A percentile compares a stretch with the other conserved stretches of the same genome.
These are phyloP conservation scores for Cremastinae sp. DNA, from an alignment of 2,888 invertebrate species.

Conservation along the genomic window DNA sequence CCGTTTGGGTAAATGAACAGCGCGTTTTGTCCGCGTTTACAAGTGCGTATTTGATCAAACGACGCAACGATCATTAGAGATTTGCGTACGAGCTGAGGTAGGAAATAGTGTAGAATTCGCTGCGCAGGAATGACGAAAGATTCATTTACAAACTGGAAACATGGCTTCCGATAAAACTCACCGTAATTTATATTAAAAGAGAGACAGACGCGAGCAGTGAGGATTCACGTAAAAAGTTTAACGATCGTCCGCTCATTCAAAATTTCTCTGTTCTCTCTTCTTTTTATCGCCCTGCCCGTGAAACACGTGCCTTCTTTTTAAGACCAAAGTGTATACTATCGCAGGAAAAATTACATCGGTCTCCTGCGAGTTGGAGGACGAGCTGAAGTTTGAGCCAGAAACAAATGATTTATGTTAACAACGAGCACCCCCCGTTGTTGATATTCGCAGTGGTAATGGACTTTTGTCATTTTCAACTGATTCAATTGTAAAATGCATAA, in stretches of 20 bases:
- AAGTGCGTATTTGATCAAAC: conserved; percentile 24
- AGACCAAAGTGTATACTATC: too few relatives aligned
- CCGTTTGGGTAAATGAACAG: conserved; percentile 25
- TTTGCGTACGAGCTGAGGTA: background rate
- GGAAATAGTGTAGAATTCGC: background rate
- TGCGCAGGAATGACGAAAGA: conserved; percentile 18
- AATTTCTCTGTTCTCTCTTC: background rate
- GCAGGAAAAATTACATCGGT: too few relatives aligned
- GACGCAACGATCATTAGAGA: conserved; percentile 43
- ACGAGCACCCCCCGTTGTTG: too few relatives aligned
- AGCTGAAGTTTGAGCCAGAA: too few relatives aligned
- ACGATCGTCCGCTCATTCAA: background rate
- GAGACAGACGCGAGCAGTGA: background rate
- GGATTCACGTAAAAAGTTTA: background rate
- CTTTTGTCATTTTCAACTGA: too few relatives aligned
- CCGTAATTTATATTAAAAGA: background rate
- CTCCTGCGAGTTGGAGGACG: too few relatives aligned
- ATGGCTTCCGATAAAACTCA: conserved; percentile 4
- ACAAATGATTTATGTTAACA: too few relatives aligned
- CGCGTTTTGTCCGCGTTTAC: conserved; percentile 40
- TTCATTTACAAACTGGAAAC: conserved; percentile 10
- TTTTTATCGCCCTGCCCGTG: background rate
- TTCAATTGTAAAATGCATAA: too few relatives aligned
- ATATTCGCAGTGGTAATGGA: too few relatives aligned
- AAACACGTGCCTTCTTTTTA: background rate